Conservation (phyloP, 2,113 vertebrate species). For the Lepus timidus region DNA sequence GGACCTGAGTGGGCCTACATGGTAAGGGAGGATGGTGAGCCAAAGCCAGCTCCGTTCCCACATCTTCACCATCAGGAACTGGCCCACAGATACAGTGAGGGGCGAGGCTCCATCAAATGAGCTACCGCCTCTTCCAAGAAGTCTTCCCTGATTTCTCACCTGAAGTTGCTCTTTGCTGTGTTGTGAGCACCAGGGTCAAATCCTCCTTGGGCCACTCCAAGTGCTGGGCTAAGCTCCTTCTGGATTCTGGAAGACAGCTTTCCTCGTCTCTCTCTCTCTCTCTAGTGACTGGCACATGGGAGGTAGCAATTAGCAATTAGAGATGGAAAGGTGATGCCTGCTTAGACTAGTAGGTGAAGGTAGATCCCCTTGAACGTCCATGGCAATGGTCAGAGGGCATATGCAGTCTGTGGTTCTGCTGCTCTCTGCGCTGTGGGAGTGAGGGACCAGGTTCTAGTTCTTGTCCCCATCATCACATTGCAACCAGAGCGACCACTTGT, state of each 20-base stretch:
- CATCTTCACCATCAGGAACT: not conserved
- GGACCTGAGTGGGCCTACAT: not conserved
- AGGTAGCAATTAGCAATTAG: not conserved
- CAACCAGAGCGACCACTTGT: not conserved
- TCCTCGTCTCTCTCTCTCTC: not conserved
- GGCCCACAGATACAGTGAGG: not conserved
- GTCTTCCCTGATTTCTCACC: constrained; percentile 4
- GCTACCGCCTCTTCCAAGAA: constrained; percentile 5
- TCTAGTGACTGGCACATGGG: not conserved
- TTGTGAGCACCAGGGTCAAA: not conserved
- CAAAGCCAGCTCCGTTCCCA: not conserved
- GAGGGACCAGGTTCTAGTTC: not conserved
- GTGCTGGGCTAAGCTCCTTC: not conserved
- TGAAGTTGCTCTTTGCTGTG: not conserved
- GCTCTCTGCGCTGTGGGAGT: not conserved
- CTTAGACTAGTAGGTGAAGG: not conserved
- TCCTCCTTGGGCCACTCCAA: not conserved
- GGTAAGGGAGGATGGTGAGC: not conserved
- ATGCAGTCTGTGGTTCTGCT: not conserved
- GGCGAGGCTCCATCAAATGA: not conserved
- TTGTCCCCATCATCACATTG: not conserved
- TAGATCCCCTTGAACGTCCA: not conserved
- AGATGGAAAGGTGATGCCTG: not conserved
- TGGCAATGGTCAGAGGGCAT: not conserved
- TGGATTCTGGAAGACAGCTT: not conserved